phyloP scores from a whole-genome alignment of 2,888 invertebrate species.

The Trileptium ribeirensis region DNA sequence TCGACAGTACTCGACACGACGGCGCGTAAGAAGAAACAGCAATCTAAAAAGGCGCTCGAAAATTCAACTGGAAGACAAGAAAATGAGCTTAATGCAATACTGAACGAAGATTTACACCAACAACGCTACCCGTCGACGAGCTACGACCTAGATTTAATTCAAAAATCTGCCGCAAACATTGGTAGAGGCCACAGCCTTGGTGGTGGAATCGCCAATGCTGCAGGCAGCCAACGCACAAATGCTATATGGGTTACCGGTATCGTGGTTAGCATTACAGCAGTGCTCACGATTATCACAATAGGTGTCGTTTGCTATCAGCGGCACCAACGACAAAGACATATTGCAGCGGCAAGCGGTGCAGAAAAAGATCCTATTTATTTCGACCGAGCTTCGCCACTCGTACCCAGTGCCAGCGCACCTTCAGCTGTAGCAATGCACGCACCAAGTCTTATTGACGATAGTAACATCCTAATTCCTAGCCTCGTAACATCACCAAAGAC shows the following conservation, averaged over 20 bases:
- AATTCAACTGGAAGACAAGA: too few relatives aligned
- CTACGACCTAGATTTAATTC: conserved; percentile 7
- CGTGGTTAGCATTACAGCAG: neutral
- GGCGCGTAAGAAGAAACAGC: neutral
- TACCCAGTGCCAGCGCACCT: neutral
- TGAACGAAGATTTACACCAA: neutral
- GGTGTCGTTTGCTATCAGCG: conserved; percentile 15
- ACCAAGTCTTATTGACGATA: neutral
- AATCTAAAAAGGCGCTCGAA: too few relatives aligned
- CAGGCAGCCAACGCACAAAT: neutral
- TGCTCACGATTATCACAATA: neutral
- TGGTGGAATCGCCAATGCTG: neutral
- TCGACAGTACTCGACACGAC: neutral
- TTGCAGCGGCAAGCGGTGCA: neutral
- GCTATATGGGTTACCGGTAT: conserved; percentile 8
- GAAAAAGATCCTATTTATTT: neutral
- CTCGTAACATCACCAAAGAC: neutral
- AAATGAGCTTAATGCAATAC: neutral
- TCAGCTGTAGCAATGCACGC: neutral
- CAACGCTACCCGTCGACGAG: too few relatives aligned
- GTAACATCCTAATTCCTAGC: neutral
- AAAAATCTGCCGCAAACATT: neutral
- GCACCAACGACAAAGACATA: neutral
- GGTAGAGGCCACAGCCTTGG: neutral
- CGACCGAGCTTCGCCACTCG: neutral